phyloP scores from a whole-genome alignment of 2,797 vertebrate genomes.

The Lerista edwardsae region DNA sequence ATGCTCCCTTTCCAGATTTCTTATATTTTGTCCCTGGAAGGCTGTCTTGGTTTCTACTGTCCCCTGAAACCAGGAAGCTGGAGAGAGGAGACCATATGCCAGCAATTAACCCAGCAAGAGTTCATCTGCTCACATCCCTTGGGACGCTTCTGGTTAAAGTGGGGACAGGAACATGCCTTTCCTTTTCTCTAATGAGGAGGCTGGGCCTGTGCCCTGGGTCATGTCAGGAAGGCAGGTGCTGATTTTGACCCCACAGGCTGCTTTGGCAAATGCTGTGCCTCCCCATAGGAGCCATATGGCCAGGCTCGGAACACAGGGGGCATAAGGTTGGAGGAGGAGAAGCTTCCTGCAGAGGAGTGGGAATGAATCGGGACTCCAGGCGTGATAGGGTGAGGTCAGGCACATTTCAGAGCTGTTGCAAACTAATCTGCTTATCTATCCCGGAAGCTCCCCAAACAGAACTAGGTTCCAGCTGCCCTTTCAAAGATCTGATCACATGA shows the following conservation, averaged over 20 bases:
- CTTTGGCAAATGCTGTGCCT: background rate
- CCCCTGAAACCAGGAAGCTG: background rate
- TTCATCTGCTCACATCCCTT: background rate
- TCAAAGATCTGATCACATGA: background rate
- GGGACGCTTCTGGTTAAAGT: background rate
- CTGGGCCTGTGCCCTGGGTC: background rate
- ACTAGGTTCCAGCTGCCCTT: background rate
- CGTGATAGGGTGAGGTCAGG: fast-evolving
- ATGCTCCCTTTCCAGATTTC: background rate
- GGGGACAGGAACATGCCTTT: too few species aligned
- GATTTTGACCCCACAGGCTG: background rate
- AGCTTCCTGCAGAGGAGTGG: background rate
- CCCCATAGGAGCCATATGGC: conserved; percentile 3
- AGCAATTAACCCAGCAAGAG: conserved; percentile 9
- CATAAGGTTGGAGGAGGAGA: background rate
- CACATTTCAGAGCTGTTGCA: background rate
- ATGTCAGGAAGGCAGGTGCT: background rate
- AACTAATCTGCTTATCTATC: background rate
- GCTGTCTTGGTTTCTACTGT: background rate
- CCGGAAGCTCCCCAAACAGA: background rate
- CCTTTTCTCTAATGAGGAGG: background rate
- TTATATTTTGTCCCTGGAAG: background rate
- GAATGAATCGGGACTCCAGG: too few species aligned
- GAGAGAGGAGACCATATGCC: conserved; percentile 1
- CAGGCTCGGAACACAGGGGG: background rate